Percentiles rank a stretch among this genome's conserved stretches.
These are phyloP conservation scores for Hybos culiciformis DNA, from an alignment of 2,888 invertebrate species.

Conservation along the genomic window DNA sequence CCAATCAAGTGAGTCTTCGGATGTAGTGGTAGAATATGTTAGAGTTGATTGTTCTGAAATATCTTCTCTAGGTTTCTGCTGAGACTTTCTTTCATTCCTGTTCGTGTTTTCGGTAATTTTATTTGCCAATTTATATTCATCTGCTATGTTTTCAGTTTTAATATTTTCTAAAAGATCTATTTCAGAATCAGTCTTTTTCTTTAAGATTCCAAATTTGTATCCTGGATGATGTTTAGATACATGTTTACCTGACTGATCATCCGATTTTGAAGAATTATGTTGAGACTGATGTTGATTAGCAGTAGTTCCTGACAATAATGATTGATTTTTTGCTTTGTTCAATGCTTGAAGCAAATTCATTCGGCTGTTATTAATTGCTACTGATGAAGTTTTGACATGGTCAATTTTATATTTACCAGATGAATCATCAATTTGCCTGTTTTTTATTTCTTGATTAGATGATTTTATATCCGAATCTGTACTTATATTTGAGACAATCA, in stretches of 20 bases:
- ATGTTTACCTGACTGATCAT: neutral
- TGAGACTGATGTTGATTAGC: neutral
- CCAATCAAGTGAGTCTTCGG: constrained; percentile 22
- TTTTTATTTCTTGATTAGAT: no score
- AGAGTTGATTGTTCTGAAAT: neutral
- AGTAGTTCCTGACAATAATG: constrained; percentile 11
- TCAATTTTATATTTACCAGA: neutral
- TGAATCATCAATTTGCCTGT: constrained; percentile 3
- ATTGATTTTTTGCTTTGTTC: constrained; percentile 24
- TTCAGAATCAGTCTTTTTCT: neutral
- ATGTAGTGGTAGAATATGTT: constrained; percentile 17
- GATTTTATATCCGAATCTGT: constrained; percentile 7
- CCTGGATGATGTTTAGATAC: neutral
- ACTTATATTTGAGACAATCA: neutral
- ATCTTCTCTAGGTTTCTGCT: no score
- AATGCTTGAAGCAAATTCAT: constrained; percentile 29
- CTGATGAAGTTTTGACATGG: neutral
- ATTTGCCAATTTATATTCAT: no score
- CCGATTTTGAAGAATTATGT: neutral
- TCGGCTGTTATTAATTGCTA: constrained; percentile 17
- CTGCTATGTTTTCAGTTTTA: neutral
- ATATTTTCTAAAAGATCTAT: neutral
- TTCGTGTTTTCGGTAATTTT: constrained; percentile 11
- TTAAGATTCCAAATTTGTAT: neutral
- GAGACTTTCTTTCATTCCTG: no score